Conservation (phyloP, 2,888 invertebrate species). For the Oegoconia quadripuncta region DNA sequence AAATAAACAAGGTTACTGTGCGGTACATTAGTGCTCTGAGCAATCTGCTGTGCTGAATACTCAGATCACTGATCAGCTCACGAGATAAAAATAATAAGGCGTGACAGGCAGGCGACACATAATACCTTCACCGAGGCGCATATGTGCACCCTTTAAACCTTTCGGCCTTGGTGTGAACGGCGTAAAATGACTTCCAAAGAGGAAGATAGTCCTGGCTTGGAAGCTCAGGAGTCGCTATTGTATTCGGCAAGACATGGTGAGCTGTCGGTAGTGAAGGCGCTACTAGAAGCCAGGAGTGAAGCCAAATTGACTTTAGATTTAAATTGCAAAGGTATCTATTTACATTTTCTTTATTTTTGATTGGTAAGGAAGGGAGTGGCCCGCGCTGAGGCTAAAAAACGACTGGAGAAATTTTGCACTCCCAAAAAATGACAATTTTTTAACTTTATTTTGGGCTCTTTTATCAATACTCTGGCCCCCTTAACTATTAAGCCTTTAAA, state of each 20-base stretch:
- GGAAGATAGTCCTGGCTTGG: slow-evolving; percentile 39
- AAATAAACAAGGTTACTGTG: slow-evolving; percentile 10
- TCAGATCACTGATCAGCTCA: slow-evolving; percentile 10
- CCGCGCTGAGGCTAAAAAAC: too few relatives aligned
- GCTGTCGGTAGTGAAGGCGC: slow-evolving; percentile 69
- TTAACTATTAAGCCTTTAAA: too few relatives aligned
- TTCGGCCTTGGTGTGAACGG: background rate
- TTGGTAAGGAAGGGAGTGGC: too few relatives aligned
- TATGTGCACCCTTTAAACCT: background rate
- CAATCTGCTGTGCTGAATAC: too few relatives aligned
- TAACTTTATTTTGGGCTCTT: too few relatives aligned
- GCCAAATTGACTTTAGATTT: slow-evolving; percentile 78
- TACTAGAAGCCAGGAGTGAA: slow-evolving; percentile 70
- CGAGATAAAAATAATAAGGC: slow-evolving; percentile 9
- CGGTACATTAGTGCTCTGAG: too few relatives aligned
- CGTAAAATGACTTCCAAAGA: slow-evolving; percentile 51
- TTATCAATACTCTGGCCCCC: too few relatives aligned
- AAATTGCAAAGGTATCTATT: slow-evolving; percentile 80
- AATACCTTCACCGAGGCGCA: slow-evolving; percentile 11
- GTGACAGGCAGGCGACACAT: slow-evolving; percentile 16
- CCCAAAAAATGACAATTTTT: too few relatives aligned
- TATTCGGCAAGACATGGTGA: slow-evolving; percentile 82
- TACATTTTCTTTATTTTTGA: background rate
- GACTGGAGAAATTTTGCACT: too few relatives aligned
- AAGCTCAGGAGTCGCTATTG: slow-evolving; percentile 79